Percentiles rank a stretch among this genome's conserved stretches.
These are phyloP conservation scores for Battus philenor DNA, from an alignment of 1,140 invertebrate species.

Conservation along the genomic window DNA sequence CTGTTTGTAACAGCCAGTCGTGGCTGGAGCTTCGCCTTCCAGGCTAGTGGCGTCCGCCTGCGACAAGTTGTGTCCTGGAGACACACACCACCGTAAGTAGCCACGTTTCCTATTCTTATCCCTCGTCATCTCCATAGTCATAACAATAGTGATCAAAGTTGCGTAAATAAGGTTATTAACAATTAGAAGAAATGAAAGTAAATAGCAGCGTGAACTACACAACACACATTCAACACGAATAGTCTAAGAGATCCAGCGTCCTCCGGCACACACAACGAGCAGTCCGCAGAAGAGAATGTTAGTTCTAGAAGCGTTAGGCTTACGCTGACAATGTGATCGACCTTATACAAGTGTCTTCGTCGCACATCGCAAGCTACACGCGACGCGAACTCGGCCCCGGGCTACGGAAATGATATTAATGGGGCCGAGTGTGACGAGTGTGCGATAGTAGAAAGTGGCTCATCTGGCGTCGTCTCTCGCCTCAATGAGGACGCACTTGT, in stretches of 20 bases:
- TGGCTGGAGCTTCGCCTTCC: conserved; percentile 85
- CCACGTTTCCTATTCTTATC: conserved; percentile 39
- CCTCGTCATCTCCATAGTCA: conserved; percentile 15
- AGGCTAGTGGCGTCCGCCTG: conserved; percentile 91
- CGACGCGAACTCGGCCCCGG: conserved; percentile 63
- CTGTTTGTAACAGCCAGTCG: conserved; percentile 89
- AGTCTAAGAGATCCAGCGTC: conserved; percentile 65
- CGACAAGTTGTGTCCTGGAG: conserved; percentile 92
- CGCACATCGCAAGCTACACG: conserved; percentile 72
- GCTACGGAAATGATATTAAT: conserved; percentile 56
- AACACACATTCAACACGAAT: conserved; percentile 69
- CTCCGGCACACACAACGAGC: conserved; percentile 70
- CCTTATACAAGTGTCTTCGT: conserved; percentile 72
- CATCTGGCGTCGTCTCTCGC: conserved; percentile 78
- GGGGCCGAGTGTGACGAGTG: conserved; percentile 62
- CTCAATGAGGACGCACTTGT: conserved; percentile 81
- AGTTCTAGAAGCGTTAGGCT: conserved; percentile 73
- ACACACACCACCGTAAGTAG: conserved; percentile 69
- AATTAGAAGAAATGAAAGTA: conserved; percentile 50
- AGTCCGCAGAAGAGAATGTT: conserved; percentile 62
- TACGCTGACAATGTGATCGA: conserved; percentile 72
- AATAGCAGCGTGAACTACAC: conserved; percentile 65
- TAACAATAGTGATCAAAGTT: conserved; percentile 7
- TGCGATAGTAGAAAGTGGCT: conserved; percentile 70
- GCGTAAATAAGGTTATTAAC: conserved; percentile 42